Base-by-base conservation (phyloP, 1,140 invertebrate species). In the Psix sp. region DNA sequence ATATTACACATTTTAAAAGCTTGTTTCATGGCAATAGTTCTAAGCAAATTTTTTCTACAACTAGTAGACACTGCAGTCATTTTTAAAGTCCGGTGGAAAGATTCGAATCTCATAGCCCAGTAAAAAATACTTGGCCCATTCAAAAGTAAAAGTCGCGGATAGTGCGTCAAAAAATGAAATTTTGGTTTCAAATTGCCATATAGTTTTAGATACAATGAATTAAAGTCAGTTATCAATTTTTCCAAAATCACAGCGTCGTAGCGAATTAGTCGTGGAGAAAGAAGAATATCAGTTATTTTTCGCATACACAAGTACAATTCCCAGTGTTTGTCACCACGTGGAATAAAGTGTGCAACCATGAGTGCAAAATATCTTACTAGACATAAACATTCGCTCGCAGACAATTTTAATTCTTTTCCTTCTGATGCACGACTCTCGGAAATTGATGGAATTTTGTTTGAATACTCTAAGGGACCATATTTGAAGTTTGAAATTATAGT, bases 31-130 rank as follows among this genome's bases (percentile, higher is more conserved):
- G 57, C 36, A 38, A 60, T 49, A 4, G 43, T 48, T 18, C 17
- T 38, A 6, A 60, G 26, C 14, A 49, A 42, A 49, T 60, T 60
- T 60, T 40, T 60, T 17, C 15, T 40, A 9, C 57, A 29, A 31
- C 35, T 48, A 10, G 31, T 54, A 10, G 39, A 45, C 21, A 52
- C 6, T 29, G 49, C 48, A 9, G 21, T 46, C 6, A 14, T 21
- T 54, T 54, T 52, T 33, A 46, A 36, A 17, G 9, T 20, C 2
- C 40, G 39, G 20, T 52, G 60, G 38, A 13, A 21, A 2, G 60
- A 65, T 21, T 65, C 60, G 35, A 45, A 65, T 11, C 60, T 35
- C 60, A 65, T 65, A 6, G 29, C 9, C 48, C 48, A 65, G 31
- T 46, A 65, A 39, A 29, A 29, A 29, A 29, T 7, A 29, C 26